These are phyloP conservation scores for Sinopyrophorus schimmeli DNA, from an alignment of 2,888 invertebrate genomes.

Conservation along the genomic window DNA sequence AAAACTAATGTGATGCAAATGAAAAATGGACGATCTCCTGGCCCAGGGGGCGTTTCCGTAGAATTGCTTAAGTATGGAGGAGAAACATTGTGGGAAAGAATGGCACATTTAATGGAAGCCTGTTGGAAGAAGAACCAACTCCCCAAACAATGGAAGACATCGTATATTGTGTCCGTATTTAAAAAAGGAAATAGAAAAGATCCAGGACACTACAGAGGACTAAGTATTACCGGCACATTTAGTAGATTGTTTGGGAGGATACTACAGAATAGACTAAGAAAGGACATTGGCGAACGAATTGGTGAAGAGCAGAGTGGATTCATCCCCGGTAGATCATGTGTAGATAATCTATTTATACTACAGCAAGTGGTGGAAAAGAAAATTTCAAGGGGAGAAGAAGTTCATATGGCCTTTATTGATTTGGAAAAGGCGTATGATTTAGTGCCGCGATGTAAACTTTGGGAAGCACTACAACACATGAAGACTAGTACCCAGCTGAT, in stretches of 20 bases:
- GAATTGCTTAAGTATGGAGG: not conserved
- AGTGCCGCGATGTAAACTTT: conserved; percentile 1
- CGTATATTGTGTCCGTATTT: not conserved
- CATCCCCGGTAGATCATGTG: conserved; percentile 1
- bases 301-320: conserved; percentile 1
- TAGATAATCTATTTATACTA: conserved; percentile 2
- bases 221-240: not conserved
- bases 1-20: too few relatives aligned
- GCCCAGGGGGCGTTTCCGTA: conserved; percentile 2
- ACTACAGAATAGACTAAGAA: too few relatives aligned
- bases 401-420: not conserved
- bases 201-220: too few relatives aligned
- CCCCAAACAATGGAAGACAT: conserved; percentile 2
- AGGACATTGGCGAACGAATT: not conserved
- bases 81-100: not conserved
- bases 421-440: not conserved
- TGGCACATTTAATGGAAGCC: not conserved
- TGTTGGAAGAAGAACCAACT: not conserved
- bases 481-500: conserved; percentile 1
- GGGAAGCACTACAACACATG: not conserved
- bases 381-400: conserved; percentile 1
- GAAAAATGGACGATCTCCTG: too few relatives aligned
- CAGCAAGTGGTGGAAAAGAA: conserved; percentile 1
- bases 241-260: not conserved
- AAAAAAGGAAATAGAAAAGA: conserved; percentile 7